Evolutionary conservation across 2,113 vertebrate species (phyloP), one percentile per base, ranked within the genome.

Genomic region (Acanthisitta chloris): DNA sequence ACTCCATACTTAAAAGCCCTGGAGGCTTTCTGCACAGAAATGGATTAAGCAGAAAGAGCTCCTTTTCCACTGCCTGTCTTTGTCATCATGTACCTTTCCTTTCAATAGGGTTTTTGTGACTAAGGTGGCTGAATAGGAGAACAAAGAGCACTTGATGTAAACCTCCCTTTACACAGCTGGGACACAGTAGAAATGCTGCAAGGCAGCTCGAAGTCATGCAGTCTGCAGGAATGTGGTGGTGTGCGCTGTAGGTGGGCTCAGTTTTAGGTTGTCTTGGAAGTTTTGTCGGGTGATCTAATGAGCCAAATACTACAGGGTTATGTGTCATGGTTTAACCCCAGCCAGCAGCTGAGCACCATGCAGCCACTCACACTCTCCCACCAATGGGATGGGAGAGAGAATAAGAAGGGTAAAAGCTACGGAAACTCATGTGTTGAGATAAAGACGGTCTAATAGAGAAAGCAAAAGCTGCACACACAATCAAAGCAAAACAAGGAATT

Each of bases 71-170:
- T 81, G 46, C 24, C 51, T 83, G 3, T 7, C 33, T 84, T 73
- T 4, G 2, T 81, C 55, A 46, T 71, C 33, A 26, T 11, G 21
- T 76, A 23, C 24, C 46, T 55, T 83, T 52, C 8, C 45, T 86
- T 96, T 74, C 71, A 81, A 8, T 10, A 54, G 24, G 14, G 26
- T 28, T 84, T 82, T 86, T 89, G 48, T 86, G 76, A 59, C 43
- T 84, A 73, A 74, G 66, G 33, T 42, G 43, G 9, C n/a, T 62
- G 55, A 81, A 81, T 59, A 58, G 46, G 14, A 72, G 46, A 95
- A 70, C 23, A 6, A 80, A 78, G 24, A 77, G 19, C n/a, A 18
- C 33, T 38, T 67, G 38, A 51, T 70, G 33, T 58, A 66, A 66
- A 42, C 4, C 2, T 81, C 45, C 23, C 29, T 87, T 81, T 38